Percentiles rank a stretch among this genome's conserved stretches.
phyloP scores from a whole-genome alignment of 2,888 invertebrate genomes.

The Polydrusus cervinus region DNA sequence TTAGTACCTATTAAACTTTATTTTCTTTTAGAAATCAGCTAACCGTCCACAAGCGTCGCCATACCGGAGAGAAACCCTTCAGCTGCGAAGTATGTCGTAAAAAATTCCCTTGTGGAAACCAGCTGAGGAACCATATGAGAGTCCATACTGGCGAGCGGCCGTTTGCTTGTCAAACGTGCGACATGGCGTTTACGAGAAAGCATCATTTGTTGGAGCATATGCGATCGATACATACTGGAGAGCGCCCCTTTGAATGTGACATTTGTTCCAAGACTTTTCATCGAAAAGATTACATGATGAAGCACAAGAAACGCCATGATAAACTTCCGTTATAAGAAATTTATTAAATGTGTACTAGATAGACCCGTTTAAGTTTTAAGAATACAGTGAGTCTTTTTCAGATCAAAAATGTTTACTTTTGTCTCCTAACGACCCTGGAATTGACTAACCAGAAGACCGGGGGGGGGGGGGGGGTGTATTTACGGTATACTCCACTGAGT shows the following conservation, averaged over 20 bases:
- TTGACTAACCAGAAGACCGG: no score
- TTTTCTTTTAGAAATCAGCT: constrained; percentile 41
- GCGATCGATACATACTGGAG: constrained; percentile 63
- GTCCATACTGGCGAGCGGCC: constrained; percentile 65
- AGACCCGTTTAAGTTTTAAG: no score
- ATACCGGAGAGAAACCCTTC: constrained; percentile 52
- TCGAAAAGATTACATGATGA: constrained; percentile 51
- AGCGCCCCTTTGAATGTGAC: constrained; percentile 68
- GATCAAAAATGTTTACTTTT: no score
- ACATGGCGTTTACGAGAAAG: constrained; percentile 64
- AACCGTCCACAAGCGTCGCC: constrained; percentile 44
- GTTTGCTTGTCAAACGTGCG: constrained; percentile 62
- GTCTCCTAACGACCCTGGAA: no score
- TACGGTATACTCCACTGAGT: no score
- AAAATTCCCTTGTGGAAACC: constrained; percentile 47
- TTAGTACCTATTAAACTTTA: not conserved
- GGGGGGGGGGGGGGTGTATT: no score
- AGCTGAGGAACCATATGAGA: constrained; percentile 56
- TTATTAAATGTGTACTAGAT: no score
- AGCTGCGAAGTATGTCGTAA: constrained; percentile 48
- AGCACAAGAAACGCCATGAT: constrained; percentile 40
- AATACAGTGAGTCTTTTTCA: no score
- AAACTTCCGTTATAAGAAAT: not conserved
- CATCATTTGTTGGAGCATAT: constrained; percentile 64
- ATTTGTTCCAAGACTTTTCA: constrained; percentile 62